Conservation (phyloP, 2,113 vertebrate genomes). For the Euleptes europaea region DNA sequence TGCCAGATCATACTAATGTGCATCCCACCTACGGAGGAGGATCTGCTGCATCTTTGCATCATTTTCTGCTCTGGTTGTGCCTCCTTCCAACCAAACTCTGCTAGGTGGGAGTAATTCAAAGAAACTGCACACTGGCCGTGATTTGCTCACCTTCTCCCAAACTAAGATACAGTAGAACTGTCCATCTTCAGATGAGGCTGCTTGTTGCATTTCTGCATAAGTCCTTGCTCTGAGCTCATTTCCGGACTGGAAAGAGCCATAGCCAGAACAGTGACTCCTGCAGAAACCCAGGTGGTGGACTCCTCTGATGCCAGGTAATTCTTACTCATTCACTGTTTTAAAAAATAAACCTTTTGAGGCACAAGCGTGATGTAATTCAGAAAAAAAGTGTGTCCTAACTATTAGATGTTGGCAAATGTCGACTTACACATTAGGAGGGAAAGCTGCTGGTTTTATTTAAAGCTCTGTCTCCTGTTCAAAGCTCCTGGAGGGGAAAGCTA, state of each 20-base stretch:
- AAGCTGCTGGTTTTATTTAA: background rate
- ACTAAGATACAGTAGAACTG: background rate
- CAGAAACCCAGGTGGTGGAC: background rate
- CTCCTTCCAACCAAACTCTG: too few species aligned
- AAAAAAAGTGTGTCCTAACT: background rate
- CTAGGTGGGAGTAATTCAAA: too few species aligned
- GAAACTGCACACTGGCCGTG: background rate
- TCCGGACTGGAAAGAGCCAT: background rate
- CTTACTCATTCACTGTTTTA: background rate
- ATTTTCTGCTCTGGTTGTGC: too few species aligned
- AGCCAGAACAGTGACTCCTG: background rate
- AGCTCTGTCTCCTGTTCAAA: background rate
- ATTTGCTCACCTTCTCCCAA: background rate
- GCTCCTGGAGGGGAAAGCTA: background rate
- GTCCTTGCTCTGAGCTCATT: background rate
- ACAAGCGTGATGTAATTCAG: background rate
- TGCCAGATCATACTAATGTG: too few species aligned
- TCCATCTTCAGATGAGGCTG: background rate
- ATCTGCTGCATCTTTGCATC: too few species aligned
- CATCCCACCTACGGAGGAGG: too few species aligned
- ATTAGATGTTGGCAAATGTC: background rate
- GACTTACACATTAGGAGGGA: background rate
- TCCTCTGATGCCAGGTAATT: background rate
- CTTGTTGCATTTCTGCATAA: background rate
- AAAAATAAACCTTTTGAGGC: background rate